A percentile compares a stretch with the other conserved stretches of the same genome.
phyloP scores from a whole-genome alignment of 2,888 invertebrate species.

The Dicroscelio sp. region DNA sequence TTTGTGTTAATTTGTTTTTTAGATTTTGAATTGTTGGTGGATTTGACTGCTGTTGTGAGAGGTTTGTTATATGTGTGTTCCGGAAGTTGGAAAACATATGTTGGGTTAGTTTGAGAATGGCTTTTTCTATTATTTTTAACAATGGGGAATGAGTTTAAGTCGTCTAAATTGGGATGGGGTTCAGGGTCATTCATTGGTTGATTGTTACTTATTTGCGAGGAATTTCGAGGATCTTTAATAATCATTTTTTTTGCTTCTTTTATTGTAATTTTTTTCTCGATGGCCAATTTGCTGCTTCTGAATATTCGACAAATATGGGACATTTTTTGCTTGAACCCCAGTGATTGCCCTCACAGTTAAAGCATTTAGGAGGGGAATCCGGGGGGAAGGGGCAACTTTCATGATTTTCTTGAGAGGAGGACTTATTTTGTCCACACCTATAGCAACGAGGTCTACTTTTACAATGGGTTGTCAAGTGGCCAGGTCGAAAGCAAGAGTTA shows the following conservation, averaged over 20 bases:
- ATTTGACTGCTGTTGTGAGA: too few relatives aligned
- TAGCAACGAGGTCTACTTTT: background rate
- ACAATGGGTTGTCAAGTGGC: background rate
- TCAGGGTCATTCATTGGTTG: too few relatives aligned
- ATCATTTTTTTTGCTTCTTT: background rate
- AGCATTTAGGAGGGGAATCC: background rate
- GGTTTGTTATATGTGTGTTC: too few relatives aligned
- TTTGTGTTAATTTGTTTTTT: too few relatives aligned
- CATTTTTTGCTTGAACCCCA: background rate
- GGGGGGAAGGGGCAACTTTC: background rate
- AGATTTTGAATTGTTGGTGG: too few relatives aligned
- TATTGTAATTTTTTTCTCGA: background rate
- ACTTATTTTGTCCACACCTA: background rate
- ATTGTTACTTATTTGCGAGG: too few relatives aligned
- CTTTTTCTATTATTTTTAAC: too few relatives aligned
- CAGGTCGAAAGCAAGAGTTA: constrained; percentile 5
- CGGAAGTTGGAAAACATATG: too few relatives aligned
- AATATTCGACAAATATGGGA: background rate
- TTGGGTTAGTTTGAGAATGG: too few relatives aligned
- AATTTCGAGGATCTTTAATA: too few relatives aligned
- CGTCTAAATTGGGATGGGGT: too few relatives aligned
- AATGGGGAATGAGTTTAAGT: too few relatives aligned
- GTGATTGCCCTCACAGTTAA: background rate
- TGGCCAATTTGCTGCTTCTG: background rate
- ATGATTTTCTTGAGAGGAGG: background rate